Evolutionary conservation across 2,797 vertebrate genomes (phyloP), one percentile per base, ranked within the genome.

Genomic region (Emydoidea blandingii): DNA sequence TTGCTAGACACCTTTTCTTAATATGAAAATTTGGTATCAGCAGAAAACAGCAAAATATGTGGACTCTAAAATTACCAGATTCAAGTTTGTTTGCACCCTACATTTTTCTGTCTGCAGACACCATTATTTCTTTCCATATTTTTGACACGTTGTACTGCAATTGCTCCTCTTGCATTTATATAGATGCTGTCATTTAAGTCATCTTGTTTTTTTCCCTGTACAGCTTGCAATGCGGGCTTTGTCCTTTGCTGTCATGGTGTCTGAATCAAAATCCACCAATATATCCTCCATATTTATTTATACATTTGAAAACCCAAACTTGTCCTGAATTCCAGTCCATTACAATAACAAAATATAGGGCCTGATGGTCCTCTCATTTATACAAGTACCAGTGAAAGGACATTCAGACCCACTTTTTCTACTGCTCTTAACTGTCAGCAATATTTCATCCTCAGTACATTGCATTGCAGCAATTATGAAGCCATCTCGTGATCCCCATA

Each of bases 241-340:
- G 59, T 79, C 56, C 44, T 88, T 96, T 76, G 1, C 12, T 91
- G 80, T 80, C 56, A 83, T 19, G 25, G 41, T 90, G 8, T 25
- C 57, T 83, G 16, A 72, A 31, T 86, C 12, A n/a, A n/a, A 88
- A 16, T 21, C 7, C 6, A 14, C 78, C 83, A 50, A 85, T 3
- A 78, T 29, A 90, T 12, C 2, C 80, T 25, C 7, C 18, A 25
- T 23, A 92, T 72, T 65, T 82, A 74, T 81, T 81, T 80, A 8
- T 59, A 57, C 1, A 72, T 41, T 72, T 72, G 65, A 72, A 72
- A 72, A 41, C 9, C 11, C 9, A 72, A 72, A 41, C 10, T 72
- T 72, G 8, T 72, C 5, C 6, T 41, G 65, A 91, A 52, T 52
- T 88, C 89, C 54, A 87, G 2, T 1, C 56, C 87, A 44, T 85